Conservation (phyloP, 2,797 vertebrate species). For the Buceros bicornis region DNA sequence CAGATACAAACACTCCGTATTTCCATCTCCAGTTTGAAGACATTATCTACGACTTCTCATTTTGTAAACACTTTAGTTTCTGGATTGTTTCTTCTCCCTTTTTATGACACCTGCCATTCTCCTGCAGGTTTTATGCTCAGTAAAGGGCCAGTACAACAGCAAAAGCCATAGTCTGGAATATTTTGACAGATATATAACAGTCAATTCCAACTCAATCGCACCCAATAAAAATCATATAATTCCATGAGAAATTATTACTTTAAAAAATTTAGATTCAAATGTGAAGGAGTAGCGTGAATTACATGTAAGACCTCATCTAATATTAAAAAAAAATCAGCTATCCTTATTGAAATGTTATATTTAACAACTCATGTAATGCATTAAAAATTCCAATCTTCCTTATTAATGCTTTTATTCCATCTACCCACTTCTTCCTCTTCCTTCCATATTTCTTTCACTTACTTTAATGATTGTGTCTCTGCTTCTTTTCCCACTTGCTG, state of each 20-base stretch:
- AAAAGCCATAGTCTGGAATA: neutral
- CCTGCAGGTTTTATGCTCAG: neutral
- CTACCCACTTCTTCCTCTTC: neutral
- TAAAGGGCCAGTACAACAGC: neutral
- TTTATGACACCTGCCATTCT: neutral
- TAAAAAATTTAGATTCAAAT: neutral
- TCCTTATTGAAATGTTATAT: neutral
- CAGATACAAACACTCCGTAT: neutral
- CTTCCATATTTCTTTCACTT: neutral
- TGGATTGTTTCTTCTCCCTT: neutral
- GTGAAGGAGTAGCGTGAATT: neutral
- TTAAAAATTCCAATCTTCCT: neutral
- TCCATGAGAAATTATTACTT: neutral
- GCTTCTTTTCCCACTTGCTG: neutral
- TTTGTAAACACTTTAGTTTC: neutral
- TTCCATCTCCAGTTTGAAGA: neutral
- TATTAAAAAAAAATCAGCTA: neutral
- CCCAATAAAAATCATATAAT: neutral
- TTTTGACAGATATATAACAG: neutral
- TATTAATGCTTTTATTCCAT: neutral
- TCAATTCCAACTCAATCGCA: neutral
- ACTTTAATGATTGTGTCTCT: neutral
- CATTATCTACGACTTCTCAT: neutral
- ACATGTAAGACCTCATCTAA: neutral
- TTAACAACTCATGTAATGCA: neutral